Evolutionary conservation across 2,797 vertebrate species (phyloP).

Genomic region (Pelodytes ibericus): DNA sequence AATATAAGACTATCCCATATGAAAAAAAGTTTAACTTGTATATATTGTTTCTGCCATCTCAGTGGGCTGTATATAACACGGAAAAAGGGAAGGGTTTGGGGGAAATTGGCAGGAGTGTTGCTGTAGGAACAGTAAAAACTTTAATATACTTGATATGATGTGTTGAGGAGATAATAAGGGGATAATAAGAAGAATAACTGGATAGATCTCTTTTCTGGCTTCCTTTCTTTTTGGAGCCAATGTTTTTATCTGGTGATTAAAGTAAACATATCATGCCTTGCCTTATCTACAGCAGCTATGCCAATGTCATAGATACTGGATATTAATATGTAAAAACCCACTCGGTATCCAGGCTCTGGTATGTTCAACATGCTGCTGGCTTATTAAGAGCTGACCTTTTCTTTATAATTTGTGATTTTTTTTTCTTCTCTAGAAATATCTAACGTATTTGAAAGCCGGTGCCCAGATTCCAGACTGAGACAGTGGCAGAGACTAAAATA

Average conservation of each 20-base stretch:
- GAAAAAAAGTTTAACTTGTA: no score
- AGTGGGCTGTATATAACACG: no score
- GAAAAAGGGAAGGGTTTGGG: no score
- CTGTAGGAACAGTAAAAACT: no score
- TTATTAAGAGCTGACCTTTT: slow-evolving; percentile 38
- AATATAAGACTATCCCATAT: no score
- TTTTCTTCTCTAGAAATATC: background rate
- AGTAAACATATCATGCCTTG: background rate
- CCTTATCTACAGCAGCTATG: background rate
- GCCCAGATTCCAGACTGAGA: background rate
- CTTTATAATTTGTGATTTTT: background rate
- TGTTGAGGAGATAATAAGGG: no score
- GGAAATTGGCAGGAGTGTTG: no score
- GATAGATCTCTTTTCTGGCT: background rate
- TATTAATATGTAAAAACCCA: slow-evolving; percentile 1
- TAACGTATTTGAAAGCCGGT: background rate
- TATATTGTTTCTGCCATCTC: no score
- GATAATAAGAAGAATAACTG: no score
- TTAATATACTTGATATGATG: no score
- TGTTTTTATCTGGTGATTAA: slow-evolving; percentile 1
- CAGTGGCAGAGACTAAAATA: background rate
- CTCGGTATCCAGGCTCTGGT: background rate
- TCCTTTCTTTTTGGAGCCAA: background rate
- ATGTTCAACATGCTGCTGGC: slow-evolving; percentile 3
- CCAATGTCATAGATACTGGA: background rate